Conservation (phyloP, 2,797 vertebrate species). For the Centroberyx gerrardi region DNA sequence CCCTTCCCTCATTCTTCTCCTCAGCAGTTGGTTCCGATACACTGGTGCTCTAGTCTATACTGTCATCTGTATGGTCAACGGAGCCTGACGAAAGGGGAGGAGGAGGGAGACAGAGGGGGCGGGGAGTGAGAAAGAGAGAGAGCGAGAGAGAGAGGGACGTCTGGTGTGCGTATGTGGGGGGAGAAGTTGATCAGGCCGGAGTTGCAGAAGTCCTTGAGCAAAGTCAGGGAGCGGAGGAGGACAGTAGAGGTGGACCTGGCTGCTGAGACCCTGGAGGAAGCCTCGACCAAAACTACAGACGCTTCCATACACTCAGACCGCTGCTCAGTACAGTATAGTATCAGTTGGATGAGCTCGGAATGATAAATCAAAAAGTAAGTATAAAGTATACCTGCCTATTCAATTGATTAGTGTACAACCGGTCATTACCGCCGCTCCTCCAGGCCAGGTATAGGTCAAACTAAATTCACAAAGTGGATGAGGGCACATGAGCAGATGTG, state of each 20-base stretch:
- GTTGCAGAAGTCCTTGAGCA: constrained; percentile 78
- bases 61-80: constrained; percentile 72
- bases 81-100: constrained; percentile 71
- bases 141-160: constrained; percentile 46
- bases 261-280: constrained; percentile 50
- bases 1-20: constrained; percentile 51
- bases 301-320: constrained; percentile 47
- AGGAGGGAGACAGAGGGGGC: constrained; percentile 50
- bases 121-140: constrained; percentile 8
- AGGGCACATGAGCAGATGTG: neutral
- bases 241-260: constrained; percentile 36
- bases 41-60: constrained; percentile 61
- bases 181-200: constrained; percentile 61
- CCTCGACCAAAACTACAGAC: constrained; percentile 22
- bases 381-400: constrained; percentile 36
- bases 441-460: constrained; percentile 44
- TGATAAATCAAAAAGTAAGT: constrained; percentile 53
- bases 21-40: constrained; percentile 66
- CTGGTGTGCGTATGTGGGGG: constrained; percentile 36
- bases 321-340: constrained; percentile 18
- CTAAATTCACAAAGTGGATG: constrained; percentile 24
- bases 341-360: constrained; percentile 55
- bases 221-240: constrained; percentile 65
- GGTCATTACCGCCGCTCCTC: constrained; percentile 56
- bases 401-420: constrained; percentile 47